Base-by-base conservation (phyloP, 2,888 invertebrate species). In the Drosophila atroscutellata region DNA sequence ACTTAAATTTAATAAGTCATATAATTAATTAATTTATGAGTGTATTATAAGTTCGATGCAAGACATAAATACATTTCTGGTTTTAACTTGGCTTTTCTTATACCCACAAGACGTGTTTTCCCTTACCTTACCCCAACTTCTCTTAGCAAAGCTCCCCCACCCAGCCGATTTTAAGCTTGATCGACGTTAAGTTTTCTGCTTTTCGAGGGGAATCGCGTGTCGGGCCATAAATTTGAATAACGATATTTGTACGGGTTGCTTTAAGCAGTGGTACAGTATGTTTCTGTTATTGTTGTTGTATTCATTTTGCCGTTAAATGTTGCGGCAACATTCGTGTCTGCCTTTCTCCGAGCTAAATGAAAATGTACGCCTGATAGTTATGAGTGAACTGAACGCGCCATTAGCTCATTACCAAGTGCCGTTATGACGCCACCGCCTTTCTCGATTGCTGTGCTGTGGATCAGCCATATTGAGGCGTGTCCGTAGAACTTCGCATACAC, bases 201-300 rank as follows among this genome's bases (percentile, higher is more conserved):
- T 75, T 77, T 74, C 32, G 66, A 55, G 74, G 74, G 71, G 78
- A 67, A 70, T 81, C 75, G 75, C 66, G 62, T 77, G 81, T 61
- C 62, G 28, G 59, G 60, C 81, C 60, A 75, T 81, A 73, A 76
- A 80, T 79, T 79, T 67, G 49, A 71, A 82, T 80, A 73, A 73
- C 65, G 68, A 69, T 75, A 62, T 78, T 60, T 81, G 63, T 68
- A 30, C 42, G 60, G 42, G 36, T 34, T 49, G 62, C 34, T 62
- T 42, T 42, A 30, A 26, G 34, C 45, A 18, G 11, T 28, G 18
- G 26, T 26, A 49, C 42, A 34, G 57, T 26, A 20, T 39, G 47
- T 30, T 37, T 56, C 26, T 60, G 67, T 34, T 60, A 47, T 15
- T 62, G 51, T 30, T 63, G 28, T 11, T 49, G 32, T 49, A 39